A percentile compares a stretch with the other conserved stretches of the same genome.
Conservation (phyloP, 2,113 vertebrate species). For the Geococcyx californianus region DNA sequence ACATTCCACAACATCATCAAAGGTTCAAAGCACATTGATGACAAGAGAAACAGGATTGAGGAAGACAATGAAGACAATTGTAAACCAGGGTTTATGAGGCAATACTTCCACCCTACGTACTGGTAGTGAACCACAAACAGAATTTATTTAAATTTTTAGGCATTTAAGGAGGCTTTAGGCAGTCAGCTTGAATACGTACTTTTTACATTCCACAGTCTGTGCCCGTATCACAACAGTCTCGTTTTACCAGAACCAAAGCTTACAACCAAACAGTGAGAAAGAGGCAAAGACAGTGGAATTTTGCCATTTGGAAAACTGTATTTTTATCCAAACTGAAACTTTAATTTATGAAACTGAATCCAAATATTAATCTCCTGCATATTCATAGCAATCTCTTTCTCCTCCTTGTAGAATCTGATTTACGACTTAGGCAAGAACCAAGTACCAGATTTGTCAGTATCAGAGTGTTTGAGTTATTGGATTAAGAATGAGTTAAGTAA, state of each 20-base stretch:
- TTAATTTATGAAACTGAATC: neutral
- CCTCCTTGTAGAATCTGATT: neutral
- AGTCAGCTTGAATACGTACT: neutral
- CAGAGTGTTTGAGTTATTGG: neutral
- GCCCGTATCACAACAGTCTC: neutral
- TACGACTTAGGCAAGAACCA: neutral
- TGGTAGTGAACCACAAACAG: neutral
- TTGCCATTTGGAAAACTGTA: neutral
- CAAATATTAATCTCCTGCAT: neutral
- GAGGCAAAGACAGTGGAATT: neutral
- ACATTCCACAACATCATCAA: neutral
- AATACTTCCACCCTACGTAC: neutral
- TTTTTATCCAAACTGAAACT: neutral
- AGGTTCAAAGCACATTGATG: neutral
- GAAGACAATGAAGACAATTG: neutral
- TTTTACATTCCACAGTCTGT: neutral
- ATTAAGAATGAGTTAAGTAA: constrained; percentile 11
- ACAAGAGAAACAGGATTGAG: neutral
- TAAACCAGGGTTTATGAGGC: neutral
- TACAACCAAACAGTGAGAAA: neutral
- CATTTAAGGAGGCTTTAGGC: neutral
- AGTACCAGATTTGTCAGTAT: neutral
- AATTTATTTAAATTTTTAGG: neutral
- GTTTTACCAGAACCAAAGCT: neutral
- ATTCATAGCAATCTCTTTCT: neutral